Percentiles rank a stretch among this genome's conserved stretches.
Conservation (phyloP, 2,113 vertebrate species). For the Corythornis madagascariensis region DNA sequence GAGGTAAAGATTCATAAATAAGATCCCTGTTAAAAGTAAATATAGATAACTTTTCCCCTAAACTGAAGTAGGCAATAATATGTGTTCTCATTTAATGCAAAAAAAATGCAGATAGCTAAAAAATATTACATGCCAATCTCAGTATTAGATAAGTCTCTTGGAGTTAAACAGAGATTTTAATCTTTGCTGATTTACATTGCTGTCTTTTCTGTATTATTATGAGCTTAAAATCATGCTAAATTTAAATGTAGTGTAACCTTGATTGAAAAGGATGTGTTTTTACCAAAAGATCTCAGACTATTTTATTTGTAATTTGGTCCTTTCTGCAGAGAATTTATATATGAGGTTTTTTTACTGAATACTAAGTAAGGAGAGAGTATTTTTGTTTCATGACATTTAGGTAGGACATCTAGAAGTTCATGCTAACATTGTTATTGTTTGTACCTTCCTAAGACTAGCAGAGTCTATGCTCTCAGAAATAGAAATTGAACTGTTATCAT, state of each 20-base stretch:
- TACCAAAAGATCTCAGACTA: not conserved
- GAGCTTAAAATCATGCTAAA: not conserved
- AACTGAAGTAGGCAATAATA: too few relatives aligned
- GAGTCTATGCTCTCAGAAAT: not conserved
- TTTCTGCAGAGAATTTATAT: not conserved
- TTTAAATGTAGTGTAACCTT: not conserved
- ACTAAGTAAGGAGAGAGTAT: not conserved
- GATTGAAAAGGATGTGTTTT: not conserved
- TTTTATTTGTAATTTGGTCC: not conserved
- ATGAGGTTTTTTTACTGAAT: not conserved
- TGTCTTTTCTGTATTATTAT: not conserved
- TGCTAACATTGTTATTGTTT: not conserved
- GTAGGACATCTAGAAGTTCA: not conserved
- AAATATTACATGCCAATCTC: not conserved
- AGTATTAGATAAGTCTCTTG: not conserved
- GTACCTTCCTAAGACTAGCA: not conserved
- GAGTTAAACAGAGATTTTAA: not conserved
- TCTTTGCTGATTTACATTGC: not conserved
- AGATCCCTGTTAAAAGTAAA: too few relatives aligned
- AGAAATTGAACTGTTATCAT: not conserved
- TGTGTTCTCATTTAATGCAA: not conserved
- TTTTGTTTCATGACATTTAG: not conserved
- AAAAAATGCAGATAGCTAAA: not conserved
- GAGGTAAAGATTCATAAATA: too few relatives aligned
- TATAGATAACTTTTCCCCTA: too few relatives aligned